Evolutionary conservation across 2,797 vertebrate genomes (phyloP).

Genomic region (Salmo trutta): DNA sequence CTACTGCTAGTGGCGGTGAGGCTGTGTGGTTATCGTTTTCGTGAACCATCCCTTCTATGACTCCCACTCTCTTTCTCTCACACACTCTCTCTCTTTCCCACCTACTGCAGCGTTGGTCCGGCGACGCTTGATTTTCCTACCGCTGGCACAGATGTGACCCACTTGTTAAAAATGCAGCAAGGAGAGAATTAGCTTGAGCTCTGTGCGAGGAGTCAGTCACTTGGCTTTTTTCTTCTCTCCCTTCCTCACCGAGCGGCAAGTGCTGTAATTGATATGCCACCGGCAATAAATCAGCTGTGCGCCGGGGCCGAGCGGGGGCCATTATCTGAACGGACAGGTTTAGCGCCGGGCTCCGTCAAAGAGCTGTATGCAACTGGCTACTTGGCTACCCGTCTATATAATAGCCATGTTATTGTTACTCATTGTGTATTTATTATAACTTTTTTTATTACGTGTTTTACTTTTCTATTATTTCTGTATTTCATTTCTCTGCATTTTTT

Average conservation of each 20-base stretch:
- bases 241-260: constrained; percentile 45
- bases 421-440: no score
- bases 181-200: neutral
- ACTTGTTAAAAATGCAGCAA: neutral
- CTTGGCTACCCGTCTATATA: neutral
- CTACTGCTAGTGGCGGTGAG: no score
- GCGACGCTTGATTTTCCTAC: no score
- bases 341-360: constrained; percentile 51
- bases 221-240: neutral
- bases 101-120: neutral
- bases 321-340: constrained; percentile 78
- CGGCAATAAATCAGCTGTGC: constrained; percentile 78
- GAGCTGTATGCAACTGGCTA: neutral
- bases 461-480: no score
- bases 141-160: neutral
- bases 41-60: neutral
- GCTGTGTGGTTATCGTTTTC: no score
- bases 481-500: no score
- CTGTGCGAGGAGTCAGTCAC: neutral
- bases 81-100: neutral
- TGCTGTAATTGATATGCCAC: constrained; percentile 84
- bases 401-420: no score
- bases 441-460: no score
- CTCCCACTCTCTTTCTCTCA: no score
- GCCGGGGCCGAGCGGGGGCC: constrained; percentile 60